These are phyloP conservation scores for Gambusia yucatana DNA, from an alignment of 2,797 vertebrate species.

Conservation along the genomic window DNA sequence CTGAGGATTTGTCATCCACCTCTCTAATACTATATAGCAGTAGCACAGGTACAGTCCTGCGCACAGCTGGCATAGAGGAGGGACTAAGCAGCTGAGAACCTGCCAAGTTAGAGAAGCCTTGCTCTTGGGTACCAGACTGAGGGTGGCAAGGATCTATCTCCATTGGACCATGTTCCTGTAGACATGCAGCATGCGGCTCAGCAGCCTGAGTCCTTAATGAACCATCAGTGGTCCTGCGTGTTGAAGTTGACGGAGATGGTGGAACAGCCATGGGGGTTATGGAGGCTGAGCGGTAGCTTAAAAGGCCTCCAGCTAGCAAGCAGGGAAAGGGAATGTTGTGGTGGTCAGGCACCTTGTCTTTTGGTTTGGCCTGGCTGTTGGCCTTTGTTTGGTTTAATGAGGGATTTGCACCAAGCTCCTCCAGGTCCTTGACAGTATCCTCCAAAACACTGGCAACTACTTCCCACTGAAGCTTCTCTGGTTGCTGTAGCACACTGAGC, in stretches of 20 bases:
- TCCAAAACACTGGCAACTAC: constrained; percentile 97
- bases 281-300: constrained; percentile 93
- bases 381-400: constrained; percentile 90
- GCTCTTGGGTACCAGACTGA: constrained; percentile 85
- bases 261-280: constrained; percentile 86
- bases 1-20: constrained; percentile 93
- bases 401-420: constrained; percentile 96
- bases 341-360: constrained; percentile 92
- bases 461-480: constrained; percentile 98
- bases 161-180: constrained; percentile 90
- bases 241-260: constrained; percentile 57
- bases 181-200: constrained; percentile 77
- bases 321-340: constrained; percentile 99
- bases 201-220: constrained; percentile 90
- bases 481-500: constrained; percentile 96
- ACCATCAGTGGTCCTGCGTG: constrained; percentile 88
- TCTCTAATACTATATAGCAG: constrained; percentile 98
- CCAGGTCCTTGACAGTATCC: constrained; percentile 97
- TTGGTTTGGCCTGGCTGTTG: constrained; percentile 86
- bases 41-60: constrained; percentile 94
- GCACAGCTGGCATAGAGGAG: constrained; percentile 72
- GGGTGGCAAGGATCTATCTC: constrained; percentile 93
- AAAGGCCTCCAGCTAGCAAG: constrained; percentile 93
- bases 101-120: constrained; percentile 82
- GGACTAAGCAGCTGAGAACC: constrained; percentile 69